A percentile compares a stretch with the other conserved stretches of the same genome.
phyloP scores from a whole-genome alignment of 1,140 invertebrate species.

The Meteorus sp. region DNA sequence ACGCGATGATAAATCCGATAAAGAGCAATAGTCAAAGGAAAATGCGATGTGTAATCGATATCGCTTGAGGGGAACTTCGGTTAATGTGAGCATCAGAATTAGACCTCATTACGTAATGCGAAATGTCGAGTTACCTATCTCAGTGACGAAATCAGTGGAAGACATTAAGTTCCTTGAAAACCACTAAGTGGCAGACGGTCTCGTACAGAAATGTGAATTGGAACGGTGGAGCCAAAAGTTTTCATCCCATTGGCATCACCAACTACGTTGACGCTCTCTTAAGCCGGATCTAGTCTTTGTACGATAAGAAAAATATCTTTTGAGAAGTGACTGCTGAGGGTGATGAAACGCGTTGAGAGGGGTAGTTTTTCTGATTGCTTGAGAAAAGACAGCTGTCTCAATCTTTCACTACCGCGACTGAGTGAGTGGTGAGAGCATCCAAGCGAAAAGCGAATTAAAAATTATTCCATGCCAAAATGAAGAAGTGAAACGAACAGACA shows the following conservation, averaged over 20 bases:
- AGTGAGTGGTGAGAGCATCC: too few relatives aligned
- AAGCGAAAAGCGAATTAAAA: too few relatives aligned
- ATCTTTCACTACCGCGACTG: slow-evolving; percentile 35
- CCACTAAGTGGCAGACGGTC: slow-evolving; percentile 14
- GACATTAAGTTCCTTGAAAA: slow-evolving; percentile 18
- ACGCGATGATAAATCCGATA: too few relatives aligned
- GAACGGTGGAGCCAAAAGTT: background rate
- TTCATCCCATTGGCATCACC: background rate
- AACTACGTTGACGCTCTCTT: background rate
- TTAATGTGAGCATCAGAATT: slow-evolving; percentile 25
- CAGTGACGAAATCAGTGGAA: slow-evolving; percentile 6
- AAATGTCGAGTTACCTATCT: slow-evolving; percentile 10
- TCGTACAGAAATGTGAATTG: background rate
- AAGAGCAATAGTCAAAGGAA: background rate
- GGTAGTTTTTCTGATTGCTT: slow-evolving; percentile 48
- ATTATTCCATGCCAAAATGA: too few relatives aligned
- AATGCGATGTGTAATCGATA: background rate
- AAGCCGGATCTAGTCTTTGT: slow-evolving; percentile 26
- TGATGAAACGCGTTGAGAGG: background rate
- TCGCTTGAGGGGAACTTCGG: slow-evolving; percentile 17
- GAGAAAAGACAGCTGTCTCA: slow-evolving; percentile 48
- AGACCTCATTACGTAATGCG: slow-evolving; percentile 4
- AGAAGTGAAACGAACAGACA: too few relatives aligned
- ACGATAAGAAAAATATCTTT: too few relatives aligned
- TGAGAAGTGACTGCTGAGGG: slow-evolving; percentile 13